Conservation (phyloP, 2,797 vertebrate genomes). For the Intellagama lesueurii region DNA sequence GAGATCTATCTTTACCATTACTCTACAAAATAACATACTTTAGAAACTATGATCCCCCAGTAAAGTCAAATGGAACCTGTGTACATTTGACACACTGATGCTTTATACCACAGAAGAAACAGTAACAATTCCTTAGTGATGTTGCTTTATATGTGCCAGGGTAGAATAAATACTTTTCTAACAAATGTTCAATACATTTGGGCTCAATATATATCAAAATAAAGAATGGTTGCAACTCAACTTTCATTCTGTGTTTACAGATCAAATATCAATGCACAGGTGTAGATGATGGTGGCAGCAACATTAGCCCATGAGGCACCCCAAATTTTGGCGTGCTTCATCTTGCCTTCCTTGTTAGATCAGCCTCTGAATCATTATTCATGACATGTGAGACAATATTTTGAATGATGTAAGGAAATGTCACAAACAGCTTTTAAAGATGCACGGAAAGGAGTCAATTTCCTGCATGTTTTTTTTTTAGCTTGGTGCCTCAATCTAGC, state of each 20-base stretch:
- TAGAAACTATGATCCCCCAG: constrained; percentile 19
- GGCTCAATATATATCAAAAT: neutral
- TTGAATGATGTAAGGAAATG: neutral
- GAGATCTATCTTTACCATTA: constrained; percentile 30
- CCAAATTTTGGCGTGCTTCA: neutral
- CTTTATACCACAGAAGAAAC: neutral
- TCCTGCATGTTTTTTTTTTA: neutral
- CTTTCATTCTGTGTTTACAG: neutral
- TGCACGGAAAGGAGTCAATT: neutral
- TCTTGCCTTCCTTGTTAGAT: neutral
- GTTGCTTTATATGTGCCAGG: neutral
- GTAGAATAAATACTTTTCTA: neutral
- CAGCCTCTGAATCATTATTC: neutral
- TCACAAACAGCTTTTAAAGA: neutral
- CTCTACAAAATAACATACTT: constrained; percentile 46
- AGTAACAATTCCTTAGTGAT: neutral
- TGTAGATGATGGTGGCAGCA: neutral
- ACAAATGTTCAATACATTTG: neutral
- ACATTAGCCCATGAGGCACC: neutral
- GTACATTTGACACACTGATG: neutral
- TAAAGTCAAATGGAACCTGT: neutral
- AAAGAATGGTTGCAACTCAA: neutral
- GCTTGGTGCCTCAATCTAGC: neutral
- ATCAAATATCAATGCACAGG: neutral
- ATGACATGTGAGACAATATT: neutral